phyloP scores from a whole-genome alignment of 2,113 vertebrate species.

The Rhinopithecus roxellana region DNA sequence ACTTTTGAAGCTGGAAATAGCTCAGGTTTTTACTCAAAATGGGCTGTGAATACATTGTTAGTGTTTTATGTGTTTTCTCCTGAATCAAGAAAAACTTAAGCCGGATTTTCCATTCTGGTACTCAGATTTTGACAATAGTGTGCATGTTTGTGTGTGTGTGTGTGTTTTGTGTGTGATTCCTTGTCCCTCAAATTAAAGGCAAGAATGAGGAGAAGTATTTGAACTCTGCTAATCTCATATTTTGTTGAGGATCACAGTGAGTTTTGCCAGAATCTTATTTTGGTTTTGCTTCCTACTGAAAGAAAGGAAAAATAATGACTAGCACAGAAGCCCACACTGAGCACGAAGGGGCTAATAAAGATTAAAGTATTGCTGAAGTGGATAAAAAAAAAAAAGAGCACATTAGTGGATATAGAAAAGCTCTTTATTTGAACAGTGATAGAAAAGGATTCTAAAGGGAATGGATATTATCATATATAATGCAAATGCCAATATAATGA shows the following conservation, averaged over 20 bases:
- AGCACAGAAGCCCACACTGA: background rate
- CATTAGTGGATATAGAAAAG: conserved; percentile 25
- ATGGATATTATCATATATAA: background rate
- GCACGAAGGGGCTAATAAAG: conserved; percentile 20
- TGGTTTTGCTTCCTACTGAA: conserved; percentile 1
- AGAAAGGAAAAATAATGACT: background rate
- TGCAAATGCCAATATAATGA: conserved; percentile 51
- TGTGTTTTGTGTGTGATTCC: conserved; percentile 38
- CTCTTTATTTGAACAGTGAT: conserved; percentile 51
- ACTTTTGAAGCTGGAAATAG: conserved; percentile 76
- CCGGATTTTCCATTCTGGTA: background rate
- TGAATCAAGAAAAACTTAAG: conserved; percentile 69
- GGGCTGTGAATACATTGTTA: conserved; percentile 44
- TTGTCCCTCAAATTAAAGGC: conserved; percentile 55
- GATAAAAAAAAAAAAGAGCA: conserved; percentile 31
- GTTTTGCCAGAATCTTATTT: conserved; percentile 7
- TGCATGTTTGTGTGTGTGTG: background rate
- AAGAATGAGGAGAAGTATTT: conserved; percentile 64
- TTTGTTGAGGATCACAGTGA: conserved; percentile 65
- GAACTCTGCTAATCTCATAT: conserved; percentile 57
- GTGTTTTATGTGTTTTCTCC: conserved; percentile 37
- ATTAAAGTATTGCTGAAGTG: background rate
- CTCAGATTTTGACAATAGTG: conserved; percentile 27
- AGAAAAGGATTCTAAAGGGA: conserved; percentile 49
- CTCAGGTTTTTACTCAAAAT: conserved; percentile 65